These are phyloP conservation scores for Labeo catla DNA, from an alignment of 2,113 vertebrate genomes.

Conservation along the genomic window DNA sequence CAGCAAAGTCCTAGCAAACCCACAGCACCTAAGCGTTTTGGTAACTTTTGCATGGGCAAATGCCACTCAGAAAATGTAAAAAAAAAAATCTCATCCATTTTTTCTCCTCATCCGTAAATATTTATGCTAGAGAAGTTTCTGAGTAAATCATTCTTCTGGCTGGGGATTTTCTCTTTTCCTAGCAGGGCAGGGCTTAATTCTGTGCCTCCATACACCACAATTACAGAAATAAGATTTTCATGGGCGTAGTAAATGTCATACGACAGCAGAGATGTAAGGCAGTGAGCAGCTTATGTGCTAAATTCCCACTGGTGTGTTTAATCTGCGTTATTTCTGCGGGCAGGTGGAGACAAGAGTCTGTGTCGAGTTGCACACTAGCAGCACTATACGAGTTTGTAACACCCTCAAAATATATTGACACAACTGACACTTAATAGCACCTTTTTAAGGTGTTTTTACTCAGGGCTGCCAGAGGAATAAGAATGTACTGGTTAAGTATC, in stretches of 20 bases:
- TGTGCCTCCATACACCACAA: neutral
- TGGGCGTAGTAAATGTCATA: slow-evolving; percentile 7
- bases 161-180: slow-evolving; percentile 39
- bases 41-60: neutral
- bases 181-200: slow-evolving; percentile 51
- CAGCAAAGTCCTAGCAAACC: neutral
- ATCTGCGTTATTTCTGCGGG: neutral
- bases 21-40: neutral
- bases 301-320: neutral
- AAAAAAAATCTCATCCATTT: slow-evolving; percentile 16
- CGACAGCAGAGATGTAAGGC: neutral
- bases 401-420: neutral
- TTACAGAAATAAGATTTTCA: slow-evolving; percentile 18
- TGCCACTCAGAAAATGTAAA: slow-evolving; percentile 23
- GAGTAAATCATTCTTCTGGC: slow-evolving; percentile 49
- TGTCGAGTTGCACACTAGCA: neutral
- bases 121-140: slow-evolving; percentile 42
- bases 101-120: slow-evolving; percentile 30
- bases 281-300: slow-evolving; percentile 8
- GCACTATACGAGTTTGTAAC: neutral
- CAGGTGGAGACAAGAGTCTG: neutral
- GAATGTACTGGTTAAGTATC: neutral
- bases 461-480: neutral
- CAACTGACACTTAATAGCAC: neutral
- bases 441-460: neutral